A percentile compares a stretch with the other conserved stretches of the same genome.
These are phyloP conservation scores for Ericerus pela DNA, from an alignment of 1,140 invertebrate genomes.

Conservation along the genomic window DNA sequence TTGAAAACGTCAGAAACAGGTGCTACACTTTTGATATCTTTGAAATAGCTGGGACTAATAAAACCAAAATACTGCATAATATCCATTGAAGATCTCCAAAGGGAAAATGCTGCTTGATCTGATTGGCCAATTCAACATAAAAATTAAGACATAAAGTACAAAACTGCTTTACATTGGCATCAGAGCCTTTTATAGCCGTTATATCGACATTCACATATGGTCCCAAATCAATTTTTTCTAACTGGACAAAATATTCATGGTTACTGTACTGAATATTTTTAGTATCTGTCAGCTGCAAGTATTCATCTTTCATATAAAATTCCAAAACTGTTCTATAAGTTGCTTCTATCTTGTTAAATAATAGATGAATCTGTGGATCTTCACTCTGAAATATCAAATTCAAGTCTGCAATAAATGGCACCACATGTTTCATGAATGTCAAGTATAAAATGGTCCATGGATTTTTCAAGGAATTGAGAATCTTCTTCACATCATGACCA, in stretches of 20 bases:
- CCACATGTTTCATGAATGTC: conserved; percentile 2
- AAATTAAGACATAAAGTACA: neutral
- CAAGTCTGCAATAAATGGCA: neutral
- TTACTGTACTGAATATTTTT: neutral
- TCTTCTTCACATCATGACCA: neutral
- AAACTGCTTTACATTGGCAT: neutral
- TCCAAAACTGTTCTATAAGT: neutral
- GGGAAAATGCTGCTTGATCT: neutral
- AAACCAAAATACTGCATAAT: no score
- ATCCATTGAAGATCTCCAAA: neutral
- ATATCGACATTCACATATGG: neutral
- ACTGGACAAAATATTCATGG: neutral
- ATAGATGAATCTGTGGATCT: neutral
- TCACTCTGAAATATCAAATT: neutral
- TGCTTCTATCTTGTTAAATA: neutral
- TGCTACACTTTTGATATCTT: no score
- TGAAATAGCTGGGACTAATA: no score
- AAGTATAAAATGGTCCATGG: neutral
- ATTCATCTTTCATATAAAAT: neutral
- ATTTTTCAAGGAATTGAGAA: neutral
- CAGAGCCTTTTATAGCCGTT: neutral
- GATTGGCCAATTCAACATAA: neutral
- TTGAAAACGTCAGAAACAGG: no score
- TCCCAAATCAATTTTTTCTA: neutral
- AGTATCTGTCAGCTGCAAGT: neutral